Conservation (phyloP, 2,888 invertebrate genomes). For the Bellardia pandia region DNA sequence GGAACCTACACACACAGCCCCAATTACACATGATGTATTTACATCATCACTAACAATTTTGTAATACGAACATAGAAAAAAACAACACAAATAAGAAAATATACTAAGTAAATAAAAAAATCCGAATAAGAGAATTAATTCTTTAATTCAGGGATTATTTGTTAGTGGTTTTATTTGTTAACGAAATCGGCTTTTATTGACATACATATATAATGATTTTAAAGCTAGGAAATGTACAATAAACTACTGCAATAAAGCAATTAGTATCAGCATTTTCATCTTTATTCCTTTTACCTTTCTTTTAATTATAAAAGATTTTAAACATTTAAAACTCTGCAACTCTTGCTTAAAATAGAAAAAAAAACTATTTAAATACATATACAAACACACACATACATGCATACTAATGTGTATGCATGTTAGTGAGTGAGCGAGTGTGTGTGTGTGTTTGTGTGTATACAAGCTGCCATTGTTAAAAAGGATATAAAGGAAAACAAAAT, state of each 20-base stretch:
- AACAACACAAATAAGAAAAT: conserved; percentile 26
- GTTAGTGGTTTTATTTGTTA: too few species aligned
- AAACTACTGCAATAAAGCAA: neutral
- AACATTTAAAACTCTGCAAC: conserved; percentile 21
- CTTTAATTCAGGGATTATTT: neutral
- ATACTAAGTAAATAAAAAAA: neutral
- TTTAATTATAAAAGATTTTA: neutral
- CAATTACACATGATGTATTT: neutral
- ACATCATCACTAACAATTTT: conserved; percentile 22
- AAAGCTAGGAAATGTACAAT: too few species aligned
- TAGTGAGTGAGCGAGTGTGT: neutral
- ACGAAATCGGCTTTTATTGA: too few species aligned
- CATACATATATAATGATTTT: too few species aligned
- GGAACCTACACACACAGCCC: neutral
- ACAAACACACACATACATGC: neutral
- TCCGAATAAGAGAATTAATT: conserved; percentile 41
- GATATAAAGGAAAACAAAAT: conserved; percentile 63
- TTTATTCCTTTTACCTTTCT: too few species aligned
- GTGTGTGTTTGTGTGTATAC: neutral
- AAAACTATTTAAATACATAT: neutral
- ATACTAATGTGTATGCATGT: neutral
- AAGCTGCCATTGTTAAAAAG: conserved; percentile 54
- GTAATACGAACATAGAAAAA: conserved; percentile 12
- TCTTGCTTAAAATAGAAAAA: conserved; percentile 1
- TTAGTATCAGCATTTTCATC: too few species aligned